phyloP scores from a whole-genome alignment of 2,888 invertebrate genomes.

The Erannis defoliaria region DNA sequence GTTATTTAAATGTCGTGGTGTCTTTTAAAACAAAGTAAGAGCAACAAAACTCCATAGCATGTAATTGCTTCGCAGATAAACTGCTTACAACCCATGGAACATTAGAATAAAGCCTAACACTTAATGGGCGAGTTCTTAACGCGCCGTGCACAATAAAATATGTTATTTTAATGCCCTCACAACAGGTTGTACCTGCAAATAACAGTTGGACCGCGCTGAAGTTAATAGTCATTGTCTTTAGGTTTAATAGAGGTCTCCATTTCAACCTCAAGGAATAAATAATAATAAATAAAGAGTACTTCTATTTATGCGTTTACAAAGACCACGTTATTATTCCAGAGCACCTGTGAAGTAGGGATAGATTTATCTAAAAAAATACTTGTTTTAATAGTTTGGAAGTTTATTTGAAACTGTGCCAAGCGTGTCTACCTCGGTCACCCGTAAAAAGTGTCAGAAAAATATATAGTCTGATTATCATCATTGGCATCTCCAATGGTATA shows the following conservation, averaged over 20 bases:
- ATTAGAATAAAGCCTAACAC: conserved; percentile 32
- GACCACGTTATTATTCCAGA: background rate
- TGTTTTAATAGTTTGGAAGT: no score
- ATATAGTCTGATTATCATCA: no score
- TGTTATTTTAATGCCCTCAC: conserved; percentile 51
- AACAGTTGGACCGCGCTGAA: conserved; percentile 6
- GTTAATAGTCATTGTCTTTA: conserved; percentile 27
- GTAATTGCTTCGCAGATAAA: conserved; percentile 24
- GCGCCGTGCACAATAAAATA: conserved; percentile 44
- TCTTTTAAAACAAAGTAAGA: conserved; percentile 11
- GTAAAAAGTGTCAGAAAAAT: no score
- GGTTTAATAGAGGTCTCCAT: conserved; percentile 25
- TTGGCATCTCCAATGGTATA: no score
- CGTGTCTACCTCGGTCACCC: no score
- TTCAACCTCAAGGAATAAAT: conserved; percentile 5
- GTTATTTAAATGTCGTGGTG: background rate
- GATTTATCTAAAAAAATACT: background rate
- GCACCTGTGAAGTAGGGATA: background rate
- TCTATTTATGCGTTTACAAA: background rate
- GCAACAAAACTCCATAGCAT: conserved; percentile 7
- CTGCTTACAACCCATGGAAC: conserved; percentile 12
- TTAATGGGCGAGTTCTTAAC: conserved; percentile 42
- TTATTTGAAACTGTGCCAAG: no score
- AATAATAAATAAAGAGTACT: background rate
- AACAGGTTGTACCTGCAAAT: conserved; percentile 21